A percentile compares a stretch with the other conserved stretches of the same genome.
Conservation (phyloP, 2,797 vertebrate genomes). For the Cryptoblepharus egeriae region DNA sequence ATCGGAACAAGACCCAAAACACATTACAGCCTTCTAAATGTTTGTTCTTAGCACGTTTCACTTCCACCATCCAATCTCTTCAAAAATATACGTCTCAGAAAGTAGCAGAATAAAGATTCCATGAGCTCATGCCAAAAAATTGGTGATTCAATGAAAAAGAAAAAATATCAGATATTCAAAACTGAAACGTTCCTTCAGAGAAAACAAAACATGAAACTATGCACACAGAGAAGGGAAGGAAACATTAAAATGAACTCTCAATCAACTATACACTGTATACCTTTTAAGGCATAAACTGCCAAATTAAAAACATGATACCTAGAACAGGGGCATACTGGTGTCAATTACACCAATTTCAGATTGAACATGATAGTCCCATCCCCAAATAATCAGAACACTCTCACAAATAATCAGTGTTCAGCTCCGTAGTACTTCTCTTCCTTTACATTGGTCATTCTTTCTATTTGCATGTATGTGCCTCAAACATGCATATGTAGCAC, state of each 20-base stretch:
- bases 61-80: background rate
- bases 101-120: background rate
- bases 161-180: background rate
- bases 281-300: background rate
- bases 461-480: background rate
- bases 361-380: background rate
- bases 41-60: background rate
- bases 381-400: background rate
- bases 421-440: background rate
- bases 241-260: background rate
- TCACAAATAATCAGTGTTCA: background rate
- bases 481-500: background rate
- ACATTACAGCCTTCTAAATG: no score
- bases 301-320: background rate
- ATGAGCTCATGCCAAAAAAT: background rate
- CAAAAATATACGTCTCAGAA: background rate
- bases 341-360: background rate
- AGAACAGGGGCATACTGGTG: background rate
- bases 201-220: background rate
- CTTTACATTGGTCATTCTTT: background rate
- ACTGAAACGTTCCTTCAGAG: background rate
- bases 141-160: no score
- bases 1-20: background rate
- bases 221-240: background rate
- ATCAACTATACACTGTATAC: background rate